Base-by-base conservation (phyloP, 2,113 vertebrate genomes). In the Cryptotis parvus region DNA sequence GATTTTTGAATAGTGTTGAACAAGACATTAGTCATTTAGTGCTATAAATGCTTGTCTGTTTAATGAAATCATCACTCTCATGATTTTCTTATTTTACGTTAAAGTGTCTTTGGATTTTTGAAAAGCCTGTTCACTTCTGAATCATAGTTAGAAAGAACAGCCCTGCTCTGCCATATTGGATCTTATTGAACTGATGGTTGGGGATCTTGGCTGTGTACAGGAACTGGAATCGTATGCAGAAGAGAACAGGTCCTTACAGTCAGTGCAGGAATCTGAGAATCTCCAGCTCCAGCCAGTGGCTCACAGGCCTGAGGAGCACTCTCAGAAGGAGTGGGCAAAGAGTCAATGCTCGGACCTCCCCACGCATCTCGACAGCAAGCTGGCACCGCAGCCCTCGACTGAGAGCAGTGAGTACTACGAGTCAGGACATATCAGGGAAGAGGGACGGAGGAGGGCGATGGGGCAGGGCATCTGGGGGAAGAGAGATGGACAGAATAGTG, bases 361-460 rank as follows among this genome's bases (percentile, higher is more conserved):
- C 27, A 33, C 70, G 45, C 74, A 91, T 58, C 81, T 74, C 4
- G 68, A 84, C 39, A 16, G 84, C 84, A 93, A 79, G 86, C 39
- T 84, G 90, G 65, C 6, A 4, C 37, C 85, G 27, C 66, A 75
- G 49, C 37, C 80, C 80, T 77, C 94, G 70, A 92, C 81, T 72
- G 95, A 96, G 92, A 94, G 69, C 58, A 92, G 96, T 96, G 45
- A 96, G 96, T 93, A 65, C 80, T 35, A 33, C 20, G 65, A 66
- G 55, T 76, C 20, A 63, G 77, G 69, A 61, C 6, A 29, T 14
- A 8, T 16, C 24, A 55, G 33, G 37, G 77, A 81, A 55, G 37
- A 41, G 68, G 52, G 55, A 8, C 15, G 26, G 20, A n/a, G 27
- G 4, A 18, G 33, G 29, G 35, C 39, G 43, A 63, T 58, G 55